These are phyloP conservation scores for Trematocara zebra DNA, from an alignment of 2,113 vertebrate genomes.

Conservation along the genomic window DNA sequence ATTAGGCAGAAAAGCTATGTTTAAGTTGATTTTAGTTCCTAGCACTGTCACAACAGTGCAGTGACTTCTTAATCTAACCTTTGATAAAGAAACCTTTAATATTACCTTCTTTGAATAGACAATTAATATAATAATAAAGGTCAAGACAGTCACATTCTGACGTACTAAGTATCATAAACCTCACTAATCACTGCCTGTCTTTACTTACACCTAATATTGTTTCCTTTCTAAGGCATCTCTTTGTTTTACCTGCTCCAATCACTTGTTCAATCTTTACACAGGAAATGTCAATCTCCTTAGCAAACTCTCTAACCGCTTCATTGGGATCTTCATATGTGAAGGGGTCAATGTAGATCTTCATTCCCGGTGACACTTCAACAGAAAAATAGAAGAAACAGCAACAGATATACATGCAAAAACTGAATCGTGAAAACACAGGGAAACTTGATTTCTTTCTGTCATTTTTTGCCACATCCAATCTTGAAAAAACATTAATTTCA, in stretches of 20 bases:
- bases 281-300: constrained; percentile 94
- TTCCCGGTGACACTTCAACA: constrained; percentile 83
- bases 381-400: constrained; percentile 17
- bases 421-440: background rate
- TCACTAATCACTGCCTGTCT: background rate
- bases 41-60: background rate
- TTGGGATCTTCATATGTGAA: constrained; percentile 81
- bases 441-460: background rate
- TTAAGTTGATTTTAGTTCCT: background rate
- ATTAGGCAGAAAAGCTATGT: background rate
- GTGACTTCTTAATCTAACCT: background rate
- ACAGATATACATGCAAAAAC: background rate
- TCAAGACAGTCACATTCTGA: background rate
- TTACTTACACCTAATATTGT: background rate
- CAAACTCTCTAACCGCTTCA: constrained; percentile 92
- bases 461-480: background rate
- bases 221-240: background rate
- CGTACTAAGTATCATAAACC: background rate
- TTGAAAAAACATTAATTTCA: background rate
- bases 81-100: background rate
- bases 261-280: constrained; percentile 98
- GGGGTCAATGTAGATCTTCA: constrained; percentile 95
- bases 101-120: background rate
- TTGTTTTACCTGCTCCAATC: constrained; percentile 87
- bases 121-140: background rate